Base-by-base conservation (phyloP, 2,888 invertebrate species). In the Drosophila quinaria region DNA sequence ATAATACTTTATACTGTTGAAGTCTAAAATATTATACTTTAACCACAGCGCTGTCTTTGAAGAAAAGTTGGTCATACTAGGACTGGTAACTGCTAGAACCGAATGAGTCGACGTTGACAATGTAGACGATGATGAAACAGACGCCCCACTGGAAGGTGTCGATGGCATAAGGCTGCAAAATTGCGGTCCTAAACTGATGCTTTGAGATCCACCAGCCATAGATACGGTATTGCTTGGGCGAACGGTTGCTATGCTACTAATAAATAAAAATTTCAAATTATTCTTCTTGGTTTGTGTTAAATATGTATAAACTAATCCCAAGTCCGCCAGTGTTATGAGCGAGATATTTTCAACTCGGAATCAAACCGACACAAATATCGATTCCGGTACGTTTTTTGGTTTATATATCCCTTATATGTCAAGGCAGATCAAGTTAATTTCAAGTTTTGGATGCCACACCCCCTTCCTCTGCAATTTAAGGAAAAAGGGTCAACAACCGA, bases 31-130 rank as follows among this genome's bases (percentile, higher is more conserved):
- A 19, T 55, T 62, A 52, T 85, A 87, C 86, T 83, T 92, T 78
- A 93, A 92, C 94, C 92, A 92, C 10, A 84, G 77, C 11, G 90
- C 81, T 25, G 90, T 78, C 59, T 90, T 91, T 62, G 89, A 74
- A 61, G 92, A 88, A 84, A 91, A 92, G 54, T 90, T 15, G 9
- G 66, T 33, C 31, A 77, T 42, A 44, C 35, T 54, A 13, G 70
- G 29, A 9, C 74, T 75, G 13, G 70, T 33, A 33, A 65, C 61
- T 25, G 70, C 46, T 50, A 67, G 71, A 44, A 76, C 75, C 13
- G 83, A 70, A 61, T 79, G 81, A 22, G 73, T 58, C 11, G 56
- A 17, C 46, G 78, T 49, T 60, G 74, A 55, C 42, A 75, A n/a
- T 17, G 79, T 56, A 3, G 72, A 70, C 5, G 80, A 69, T 13